Evolutionary conservation across 2,113 vertebrate genomes (phyloP).

Genomic region (Suricata suricatta): DNA sequence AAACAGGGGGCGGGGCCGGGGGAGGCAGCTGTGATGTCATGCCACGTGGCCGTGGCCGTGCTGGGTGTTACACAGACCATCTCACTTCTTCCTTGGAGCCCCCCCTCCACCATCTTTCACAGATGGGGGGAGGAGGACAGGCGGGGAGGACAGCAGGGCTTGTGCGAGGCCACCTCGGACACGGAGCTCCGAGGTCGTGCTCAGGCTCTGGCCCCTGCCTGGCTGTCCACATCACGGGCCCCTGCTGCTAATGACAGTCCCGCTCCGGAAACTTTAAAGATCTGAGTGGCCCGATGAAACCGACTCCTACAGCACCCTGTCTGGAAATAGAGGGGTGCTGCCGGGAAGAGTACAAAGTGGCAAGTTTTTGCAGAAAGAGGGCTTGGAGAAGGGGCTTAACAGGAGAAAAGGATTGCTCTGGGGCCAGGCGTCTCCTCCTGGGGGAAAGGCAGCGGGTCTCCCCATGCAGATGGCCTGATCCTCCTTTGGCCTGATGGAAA

Average conservation of each 20-base stretch:
- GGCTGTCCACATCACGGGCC: neutral
- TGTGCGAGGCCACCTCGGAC: neutral
- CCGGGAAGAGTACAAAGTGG: neutral
- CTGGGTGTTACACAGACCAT: neutral
- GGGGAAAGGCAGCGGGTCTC: neutral
- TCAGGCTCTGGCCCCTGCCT: neutral
- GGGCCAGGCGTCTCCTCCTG: no score
- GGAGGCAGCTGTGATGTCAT: neutral
- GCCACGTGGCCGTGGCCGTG: rapidly evolving
- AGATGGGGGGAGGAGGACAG: rapidly evolving
- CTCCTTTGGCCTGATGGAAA: neutral
- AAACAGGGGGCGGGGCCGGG: no score
- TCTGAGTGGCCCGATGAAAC: neutral
- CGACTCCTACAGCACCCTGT: neutral
- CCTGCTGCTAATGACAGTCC: neutral
- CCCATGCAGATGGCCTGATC: neutral
- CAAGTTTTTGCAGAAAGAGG: neutral
- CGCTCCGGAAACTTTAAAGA: neutral
- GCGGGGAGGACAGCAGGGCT: no score
- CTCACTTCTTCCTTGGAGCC: neutral
- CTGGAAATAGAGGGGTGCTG: neutral
- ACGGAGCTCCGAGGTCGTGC: neutral
- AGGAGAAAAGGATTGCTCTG: neutral
- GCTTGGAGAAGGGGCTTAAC: neutral
- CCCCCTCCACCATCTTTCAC: neutral